These are phyloP conservation scores for Agrochola lota DNA, from an alignment of 2,888 invertebrate species.

Conservation along the genomic window DNA sequence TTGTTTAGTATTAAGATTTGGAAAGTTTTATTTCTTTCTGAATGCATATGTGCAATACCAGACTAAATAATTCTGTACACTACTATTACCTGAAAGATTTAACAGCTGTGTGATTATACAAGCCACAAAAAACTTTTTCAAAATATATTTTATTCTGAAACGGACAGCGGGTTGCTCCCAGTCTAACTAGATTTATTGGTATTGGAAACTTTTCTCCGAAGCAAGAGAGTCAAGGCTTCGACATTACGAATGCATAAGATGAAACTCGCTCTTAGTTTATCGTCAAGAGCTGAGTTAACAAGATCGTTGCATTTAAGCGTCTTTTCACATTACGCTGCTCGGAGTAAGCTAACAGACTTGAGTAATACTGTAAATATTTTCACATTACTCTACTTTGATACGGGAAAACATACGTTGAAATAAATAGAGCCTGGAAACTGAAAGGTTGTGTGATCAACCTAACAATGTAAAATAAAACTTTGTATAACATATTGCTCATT, in stretches of 20 bases:
- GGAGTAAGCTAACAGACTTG: conserved; percentile 7
- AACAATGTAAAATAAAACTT: background rate
- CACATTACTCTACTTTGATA: background rate
- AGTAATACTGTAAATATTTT: conserved; percentile 4
- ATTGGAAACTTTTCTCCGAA: conserved; percentile 7
- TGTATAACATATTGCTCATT: background rate
- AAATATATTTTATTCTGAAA: background rate
- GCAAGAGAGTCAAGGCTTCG: background rate
- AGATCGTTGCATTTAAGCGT: conserved; percentile 17
- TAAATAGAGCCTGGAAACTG: background rate
- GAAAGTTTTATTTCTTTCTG: background rate
- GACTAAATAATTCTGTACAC: background rate
- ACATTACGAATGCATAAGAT: conserved; percentile 38
- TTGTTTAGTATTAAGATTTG: conserved; percentile 14
- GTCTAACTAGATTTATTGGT: conserved; percentile 29
- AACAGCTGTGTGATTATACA: background rate
- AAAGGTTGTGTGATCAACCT: background rate
- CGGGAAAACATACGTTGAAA: background rate
- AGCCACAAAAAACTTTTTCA: no score
- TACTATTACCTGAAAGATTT: background rate
- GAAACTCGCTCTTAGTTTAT: conserved; percentile 21
- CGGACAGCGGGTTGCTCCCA: background rate
- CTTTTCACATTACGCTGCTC: background rate
- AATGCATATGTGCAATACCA: background rate
- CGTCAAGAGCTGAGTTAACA: conserved; percentile 23